Base-by-base conservation (phyloP, 2,888 invertebrate genomes). In the Cephus pulcher region DNA sequence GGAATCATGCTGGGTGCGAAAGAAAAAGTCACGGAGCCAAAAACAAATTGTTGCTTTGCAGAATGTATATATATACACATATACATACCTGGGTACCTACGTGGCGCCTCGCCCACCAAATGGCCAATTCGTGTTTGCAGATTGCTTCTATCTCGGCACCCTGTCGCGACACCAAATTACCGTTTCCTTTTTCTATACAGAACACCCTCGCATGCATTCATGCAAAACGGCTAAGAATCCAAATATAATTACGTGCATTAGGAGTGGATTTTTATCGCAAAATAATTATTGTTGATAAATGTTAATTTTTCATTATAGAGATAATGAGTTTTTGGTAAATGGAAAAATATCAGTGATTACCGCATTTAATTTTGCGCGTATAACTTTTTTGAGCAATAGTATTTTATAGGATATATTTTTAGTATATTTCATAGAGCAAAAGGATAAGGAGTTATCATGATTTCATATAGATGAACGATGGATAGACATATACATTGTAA, bases 111-210 rank as follows among this genome's bases (percentile, higher is more conserved):
- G 83, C 84, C 87, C 87, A 86, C 89, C 89, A 91, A 91, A 91
- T 91, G 91, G 90, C 90, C 89, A 90, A 91, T 87, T 88, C 91
- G 89, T 91, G 91, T 91, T 91, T 89, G 88, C 88, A 89, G 91
- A 90, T 91, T 91, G 89, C 87, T 86, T 88, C 87, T 91, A 91
- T 90, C 91, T 89, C 86, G 88, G 88, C 88, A 86, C 87, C 88
- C 90, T 87, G 90, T 88, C 86, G 88, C 79, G 84, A 86, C 77
- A 81, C 81, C 82, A 87, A 87, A 89, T 89, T 89, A 87, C 86
- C 87, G 87, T 90, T 91, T 90, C 90, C 90, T 89, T 87, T 90
- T 89, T 87, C 88, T 86, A 84, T 80, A 82, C 74, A 70, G 78
- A 80, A 80, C 56, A 56, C 56, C 56, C 56, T 56, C 56, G 56